Evolutionary conservation across 1,140 invertebrate genomes (phyloP).

Genomic region (Drosophila tani): DNA sequence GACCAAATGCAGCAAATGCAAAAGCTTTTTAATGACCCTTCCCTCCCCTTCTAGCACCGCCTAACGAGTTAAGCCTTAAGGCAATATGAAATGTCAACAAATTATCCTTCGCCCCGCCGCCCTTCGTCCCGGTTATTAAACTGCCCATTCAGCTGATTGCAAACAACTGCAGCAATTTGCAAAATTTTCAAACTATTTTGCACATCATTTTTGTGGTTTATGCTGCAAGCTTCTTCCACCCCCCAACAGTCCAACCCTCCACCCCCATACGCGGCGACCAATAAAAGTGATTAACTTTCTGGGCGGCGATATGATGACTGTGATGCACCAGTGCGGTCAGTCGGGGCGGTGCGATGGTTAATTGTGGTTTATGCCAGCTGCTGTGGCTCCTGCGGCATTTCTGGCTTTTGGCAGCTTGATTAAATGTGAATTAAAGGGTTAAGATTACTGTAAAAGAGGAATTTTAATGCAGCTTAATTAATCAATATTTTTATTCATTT

Average conservation of each 20-base stretch:
- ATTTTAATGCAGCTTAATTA: slow-evolving; percentile 3
- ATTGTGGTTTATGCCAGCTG: slow-evolving; percentile 57
- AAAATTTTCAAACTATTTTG: slow-evolving; percentile 74
- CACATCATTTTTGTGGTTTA: slow-evolving; percentile 76
- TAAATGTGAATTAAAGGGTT: slow-evolving; percentile 34
- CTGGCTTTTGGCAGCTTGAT: slow-evolving; percentile 30
- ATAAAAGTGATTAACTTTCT: slow-evolving; percentile 74
- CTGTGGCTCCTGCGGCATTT: slow-evolving; percentile 38
- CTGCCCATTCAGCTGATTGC: slow-evolving; percentile 43
- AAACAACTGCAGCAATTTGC: slow-evolving; percentile 70
- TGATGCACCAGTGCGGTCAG: slow-evolving; percentile 51
- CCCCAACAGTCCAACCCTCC: background rate
- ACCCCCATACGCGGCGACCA: slow-evolving; percentile 16
- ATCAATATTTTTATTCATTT: background rate
- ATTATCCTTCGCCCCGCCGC: slow-evolving; percentile 38
- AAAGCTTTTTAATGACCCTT: slow-evolving; percentile 39
- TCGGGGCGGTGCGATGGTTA: slow-evolving; percentile 50
- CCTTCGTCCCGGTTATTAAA: slow-evolving; percentile 7
- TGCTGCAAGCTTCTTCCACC: slow-evolving; percentile 43
- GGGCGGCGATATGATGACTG: slow-evolving; percentile 19
- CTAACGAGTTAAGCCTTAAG: slow-evolving; percentile 28
- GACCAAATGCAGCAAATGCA: slow-evolving; percentile 74
- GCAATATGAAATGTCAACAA: slow-evolving; percentile 62
- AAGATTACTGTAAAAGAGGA: background rate
- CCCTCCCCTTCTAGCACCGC: too few relatives aligned